These are phyloP conservation scores for Lepidurus couesii DNA, from an alignment of 1,140 invertebrate species.

Conservation along the genomic window DNA sequence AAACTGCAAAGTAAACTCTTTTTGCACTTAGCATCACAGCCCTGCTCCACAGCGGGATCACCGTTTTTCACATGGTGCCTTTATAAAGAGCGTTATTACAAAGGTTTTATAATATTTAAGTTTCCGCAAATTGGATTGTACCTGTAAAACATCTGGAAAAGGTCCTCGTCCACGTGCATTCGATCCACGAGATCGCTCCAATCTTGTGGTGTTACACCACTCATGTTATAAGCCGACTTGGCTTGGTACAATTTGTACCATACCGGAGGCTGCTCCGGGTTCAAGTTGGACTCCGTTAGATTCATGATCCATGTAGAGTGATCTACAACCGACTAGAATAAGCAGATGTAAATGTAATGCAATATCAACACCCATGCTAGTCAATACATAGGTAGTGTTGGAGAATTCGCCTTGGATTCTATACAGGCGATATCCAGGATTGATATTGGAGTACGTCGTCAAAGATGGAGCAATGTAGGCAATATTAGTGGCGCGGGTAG, in stretches of 20 bases:
- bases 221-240: conserved; percentile 54
- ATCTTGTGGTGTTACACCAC: conserved; percentile 43
- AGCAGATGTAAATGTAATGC: conserved; percentile 2
- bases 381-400: conserved; percentile 30
- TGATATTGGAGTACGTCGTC: conserved; percentile 59
- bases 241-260: conserved; percentile 66
- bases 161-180: conserved; percentile 41
- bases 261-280: conserved; percentile 48
- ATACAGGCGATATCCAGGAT: conserved; percentile 75
- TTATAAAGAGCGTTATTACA: neutral
- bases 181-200: conserved; percentile 42
- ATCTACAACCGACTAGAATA: conserved; percentile 51
- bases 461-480: conserved; percentile 72
- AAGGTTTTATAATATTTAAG: conserved; percentile 33
- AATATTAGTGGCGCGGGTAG: conserved; percentile 53
- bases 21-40: conserved; percentile 54
- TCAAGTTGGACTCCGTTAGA: conserved; percentile 63
- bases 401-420: conserved; percentile 51
- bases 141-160: conserved; percentile 44
- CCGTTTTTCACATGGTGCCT: conserved; percentile 39
- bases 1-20: conserved; percentile 53
- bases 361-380: conserved; percentile 43
- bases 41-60: conserved; percentile 41
- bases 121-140: conserved; percentile 38
- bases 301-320: conserved; percentile 69